Percentiles rank a stretch among this genome's conserved stretches.
These are phyloP conservation scores for Heterohyrax brucei DNA, from an alignment of 2,797 vertebrate genomes.

Conservation along the genomic window DNA sequence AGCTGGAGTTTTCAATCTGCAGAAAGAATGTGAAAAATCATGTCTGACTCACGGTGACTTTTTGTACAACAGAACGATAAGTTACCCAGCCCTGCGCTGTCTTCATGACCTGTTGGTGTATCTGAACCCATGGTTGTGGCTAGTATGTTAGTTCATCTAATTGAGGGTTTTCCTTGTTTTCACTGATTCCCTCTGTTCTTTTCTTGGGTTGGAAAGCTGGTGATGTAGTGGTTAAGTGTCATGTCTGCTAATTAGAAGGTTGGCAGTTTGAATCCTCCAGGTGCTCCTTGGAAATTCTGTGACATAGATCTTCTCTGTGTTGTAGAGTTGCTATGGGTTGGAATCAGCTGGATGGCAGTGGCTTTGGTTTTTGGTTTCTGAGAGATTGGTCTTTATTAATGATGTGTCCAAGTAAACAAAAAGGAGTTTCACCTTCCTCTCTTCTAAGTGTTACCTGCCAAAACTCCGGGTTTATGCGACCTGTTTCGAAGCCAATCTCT, in stretches of 20 bases:
- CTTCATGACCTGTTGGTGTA: background rate
- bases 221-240: no score
- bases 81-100: no score
- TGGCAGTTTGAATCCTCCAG: no score
- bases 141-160: background rate
- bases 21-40: background rate
- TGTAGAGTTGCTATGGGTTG: no score
- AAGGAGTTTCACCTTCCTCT: background rate
- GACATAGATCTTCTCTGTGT: no score
- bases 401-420: background rate
- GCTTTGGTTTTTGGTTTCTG: no score
- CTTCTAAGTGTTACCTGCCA: background rate
- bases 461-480: no score
- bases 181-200: background rate
- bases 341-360: no score
- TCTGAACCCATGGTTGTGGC: background rate
- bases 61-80: no score
- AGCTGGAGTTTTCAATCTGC: background rate
- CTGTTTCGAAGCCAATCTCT: no score
- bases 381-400: background rate
- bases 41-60: background rate
- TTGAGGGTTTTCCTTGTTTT: background rate
- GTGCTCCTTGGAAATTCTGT: no score
- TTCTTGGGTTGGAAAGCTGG: background rate
- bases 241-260: no score